These are phyloP conservation scores for Merluccius polli DNA, from an alignment of 2,797 vertebrate species.

Conservation along the genomic window DNA sequence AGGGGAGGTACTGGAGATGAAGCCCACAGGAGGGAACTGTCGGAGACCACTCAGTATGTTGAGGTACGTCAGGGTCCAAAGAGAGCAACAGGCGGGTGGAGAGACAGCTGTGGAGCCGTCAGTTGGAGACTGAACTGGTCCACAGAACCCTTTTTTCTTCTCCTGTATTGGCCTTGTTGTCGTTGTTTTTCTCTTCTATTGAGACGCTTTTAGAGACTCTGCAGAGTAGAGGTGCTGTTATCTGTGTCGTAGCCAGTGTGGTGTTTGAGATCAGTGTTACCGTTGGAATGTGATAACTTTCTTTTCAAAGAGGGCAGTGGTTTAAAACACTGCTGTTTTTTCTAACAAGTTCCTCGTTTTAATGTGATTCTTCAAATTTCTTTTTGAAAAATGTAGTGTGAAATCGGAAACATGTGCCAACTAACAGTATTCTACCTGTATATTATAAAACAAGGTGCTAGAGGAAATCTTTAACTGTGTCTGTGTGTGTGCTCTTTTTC, in stretches of 20 bases:
- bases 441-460: conserved; percentile 68
- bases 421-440: conserved; percentile 48
- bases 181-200: conserved; percentile 14
- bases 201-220: conserved; percentile 35
- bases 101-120: neutral
- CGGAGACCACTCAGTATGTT: neutral
- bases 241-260: conserved; percentile 48
- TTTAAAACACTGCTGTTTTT: conserved; percentile 2
- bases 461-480: conserved; percentile 50
- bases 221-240: conserved; percentile 37
- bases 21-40: neutral
- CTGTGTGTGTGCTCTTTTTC: conserved; percentile 30
- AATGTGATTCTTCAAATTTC: neutral
- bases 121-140: neutral
- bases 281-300: conserved; percentile 32
- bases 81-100: neutral
- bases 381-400: conserved; percentile 16
- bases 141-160: neutral
- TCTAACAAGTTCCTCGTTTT: conserved; percentile 8
- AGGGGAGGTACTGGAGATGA: neutral
- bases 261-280: conserved; percentile 24
- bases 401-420: conserved; percentile 18
- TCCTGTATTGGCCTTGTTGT: neutral
- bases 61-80: neutral
- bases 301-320: conserved; percentile 29